A percentile compares a stretch with the other conserved stretches of the same genome.
phyloP scores from a whole-genome alignment of 2,797 vertebrate genomes.

The Myripristis jacobus region DNA sequence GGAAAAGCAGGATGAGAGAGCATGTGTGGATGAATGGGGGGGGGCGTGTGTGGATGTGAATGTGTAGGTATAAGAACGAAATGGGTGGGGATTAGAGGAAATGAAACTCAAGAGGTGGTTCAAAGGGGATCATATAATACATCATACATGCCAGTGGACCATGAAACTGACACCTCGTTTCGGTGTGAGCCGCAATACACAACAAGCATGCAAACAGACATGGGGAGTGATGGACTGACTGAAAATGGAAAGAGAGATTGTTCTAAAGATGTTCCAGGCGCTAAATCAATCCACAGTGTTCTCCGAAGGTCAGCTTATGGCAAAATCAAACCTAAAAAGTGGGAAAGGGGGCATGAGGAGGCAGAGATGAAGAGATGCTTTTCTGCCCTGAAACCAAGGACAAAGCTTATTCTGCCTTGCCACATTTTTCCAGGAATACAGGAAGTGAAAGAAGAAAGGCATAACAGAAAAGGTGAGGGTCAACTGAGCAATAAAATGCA shows the following conservation, averaged over 20 bases:
- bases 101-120: slow-evolving; percentile 30
- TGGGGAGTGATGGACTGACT: slow-evolving; percentile 1
- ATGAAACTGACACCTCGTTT: slow-evolving; percentile 47
- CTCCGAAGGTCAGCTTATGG: slow-evolving; percentile 25
- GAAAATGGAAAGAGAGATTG: slow-evolving; percentile 13
- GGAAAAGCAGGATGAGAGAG: no score
- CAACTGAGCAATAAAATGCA: slow-evolving; percentile 47
- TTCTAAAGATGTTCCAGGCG: not conserved
- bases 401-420: slow-evolving; percentile 1
- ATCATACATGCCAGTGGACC: slow-evolving; percentile 34
- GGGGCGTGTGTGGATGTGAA: not conserved
- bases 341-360: not conserved
- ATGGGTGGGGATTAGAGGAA: slow-evolving; percentile 22
- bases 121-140: slow-evolving; percentile 40
- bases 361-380: slow-evolving; percentile 13
- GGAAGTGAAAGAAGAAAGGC: slow-evolving; percentile 22
- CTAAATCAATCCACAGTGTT: not conserved
- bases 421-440: slow-evolving; percentile 21
- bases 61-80: slow-evolving; percentile 17
- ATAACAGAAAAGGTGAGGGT: slow-evolving; percentile 30
- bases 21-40: not conserved
- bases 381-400: slow-evolving; percentile 8
- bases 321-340: slow-evolving; percentile 8
- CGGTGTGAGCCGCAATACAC: slow-evolving; percentile 19
- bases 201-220: slow-evolving; percentile 27